Evolutionary conservation across 2,797 vertebrate genomes (phyloP).

Genomic region (Petrocephalus schoutedeni): DNA sequence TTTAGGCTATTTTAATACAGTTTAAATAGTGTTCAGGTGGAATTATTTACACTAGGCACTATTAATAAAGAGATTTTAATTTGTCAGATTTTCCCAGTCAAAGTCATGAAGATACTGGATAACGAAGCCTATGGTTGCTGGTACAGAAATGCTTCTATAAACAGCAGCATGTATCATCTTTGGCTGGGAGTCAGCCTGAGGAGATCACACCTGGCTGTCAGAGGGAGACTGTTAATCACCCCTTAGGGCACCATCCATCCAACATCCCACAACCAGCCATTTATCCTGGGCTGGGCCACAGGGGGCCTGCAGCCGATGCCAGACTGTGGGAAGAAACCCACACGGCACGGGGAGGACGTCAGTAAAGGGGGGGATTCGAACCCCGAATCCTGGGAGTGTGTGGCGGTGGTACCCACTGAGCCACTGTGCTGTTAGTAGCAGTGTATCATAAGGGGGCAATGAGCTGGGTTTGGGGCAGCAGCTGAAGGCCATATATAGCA

Average conservation of each 20-base stretch:
- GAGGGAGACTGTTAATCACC: background rate
- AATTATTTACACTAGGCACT: background rate
- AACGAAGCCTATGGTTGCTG: background rate
- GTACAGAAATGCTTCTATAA: background rate
- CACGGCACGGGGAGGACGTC: background rate
- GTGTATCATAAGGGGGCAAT: background rate
- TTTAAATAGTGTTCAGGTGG: background rate
- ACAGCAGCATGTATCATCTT: background rate
- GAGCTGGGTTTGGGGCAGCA: background rate
- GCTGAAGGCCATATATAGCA: background rate
- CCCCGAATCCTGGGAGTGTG: background rate
- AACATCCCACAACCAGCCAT: background rate
- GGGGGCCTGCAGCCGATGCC: background rate
- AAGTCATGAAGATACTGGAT: no score
- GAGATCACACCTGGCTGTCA: background rate
- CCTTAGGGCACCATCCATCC: slow-evolving; percentile 6
- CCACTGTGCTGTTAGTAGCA: background rate
- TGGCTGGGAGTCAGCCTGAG: background rate
- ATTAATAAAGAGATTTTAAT: background rate
- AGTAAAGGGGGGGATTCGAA: background rate
- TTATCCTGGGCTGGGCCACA: background rate
- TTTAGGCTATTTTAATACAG: background rate
- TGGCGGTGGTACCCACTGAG: background rate
- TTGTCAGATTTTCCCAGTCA: background rate
- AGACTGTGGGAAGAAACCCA: background rate